Base-by-base conservation (phyloP, 2,113 vertebrate genomes). In the Orientallactaga bullata region DNA sequence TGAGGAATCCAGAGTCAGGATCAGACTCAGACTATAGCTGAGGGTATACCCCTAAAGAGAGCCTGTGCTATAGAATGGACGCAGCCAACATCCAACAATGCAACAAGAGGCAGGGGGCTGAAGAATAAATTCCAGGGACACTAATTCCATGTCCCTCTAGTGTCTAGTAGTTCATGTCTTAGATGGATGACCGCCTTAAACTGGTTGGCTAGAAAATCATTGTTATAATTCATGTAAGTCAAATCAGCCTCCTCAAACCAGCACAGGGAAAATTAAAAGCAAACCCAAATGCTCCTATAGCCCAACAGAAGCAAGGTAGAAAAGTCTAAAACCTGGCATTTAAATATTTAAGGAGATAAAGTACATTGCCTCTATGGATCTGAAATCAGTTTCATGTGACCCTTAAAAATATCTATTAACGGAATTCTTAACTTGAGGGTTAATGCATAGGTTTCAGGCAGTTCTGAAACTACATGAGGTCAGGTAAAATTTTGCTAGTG, bases 351-450 rank as follows among this genome's bases (percentile, higher is more conserved):
- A 9, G 21, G 20, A 42, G n/a, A 85, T 20, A 83, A 81, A 87
- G 47, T 32, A 42, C 65, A 23, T 81, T 35, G 55, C 61, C 21
- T 71, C 6, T 30, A 37, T 83, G 3, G 16, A n/a, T 68, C 13
- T 18, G 83, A 71, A 5, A 81, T 85, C 63, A 55, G 21, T 35
- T 92, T 71, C 15, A 30, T 13, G 20, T 28, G 3, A 47, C 37
- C n/a, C 20, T n/a, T 66, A 63, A 24, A 60, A 60, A 39, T 28
- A 21, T 28, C 71, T 68, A 76, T 60, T 72, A 16, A 72, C 78
- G 18, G 82, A 76, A 71, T 76, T 80, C 21, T 87, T 78, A 86
- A 82, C 32, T 84, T 88, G 55, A 84, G 72, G 28, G 12, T 68
- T 81, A 81, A 74, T 80, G 6, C 1, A 61, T 51, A 9, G 1